These are phyloP conservation scores for Pseudolaguvia tuberculata DNA, from an alignment of 2,113 vertebrate species.

Conservation along the genomic window DNA sequence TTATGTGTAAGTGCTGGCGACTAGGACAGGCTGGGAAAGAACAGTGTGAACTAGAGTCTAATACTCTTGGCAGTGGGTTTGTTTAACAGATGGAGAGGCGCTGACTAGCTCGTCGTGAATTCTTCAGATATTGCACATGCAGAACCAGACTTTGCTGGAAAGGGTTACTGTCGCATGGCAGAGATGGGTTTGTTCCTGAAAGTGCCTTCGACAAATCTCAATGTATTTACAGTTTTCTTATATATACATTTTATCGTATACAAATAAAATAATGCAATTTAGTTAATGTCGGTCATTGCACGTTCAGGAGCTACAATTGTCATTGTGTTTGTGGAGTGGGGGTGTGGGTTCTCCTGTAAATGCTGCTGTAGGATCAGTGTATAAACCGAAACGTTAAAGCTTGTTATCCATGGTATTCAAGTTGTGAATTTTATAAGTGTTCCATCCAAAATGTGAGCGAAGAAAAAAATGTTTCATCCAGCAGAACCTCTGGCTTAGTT, in stretches of 20 bases:
- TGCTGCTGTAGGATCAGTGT: slow-evolving; percentile 34
- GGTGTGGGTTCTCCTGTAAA: neutral
- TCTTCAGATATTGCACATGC: slow-evolving; percentile 45
- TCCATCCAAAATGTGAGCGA: no score
- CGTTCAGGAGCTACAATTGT: slow-evolving; percentile 36
- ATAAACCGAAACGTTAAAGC: neutral
- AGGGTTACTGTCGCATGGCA: slow-evolving; percentile 29
- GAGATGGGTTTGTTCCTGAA: slow-evolving; percentile 37
- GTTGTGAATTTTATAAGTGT: no score
- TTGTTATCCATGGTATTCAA: neutral
- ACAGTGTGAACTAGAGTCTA: slow-evolving; percentile 52
- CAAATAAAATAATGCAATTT: neutral
- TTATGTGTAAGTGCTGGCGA: slow-evolving; percentile 43
- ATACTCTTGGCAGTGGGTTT: slow-evolving; percentile 48
- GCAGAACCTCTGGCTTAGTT: no score
- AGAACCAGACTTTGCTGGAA: slow-evolving; percentile 31
- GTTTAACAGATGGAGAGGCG: slow-evolving; percentile 48
- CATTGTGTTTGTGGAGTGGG: neutral
- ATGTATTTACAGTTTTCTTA: neutral
- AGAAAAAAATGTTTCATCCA: no score
- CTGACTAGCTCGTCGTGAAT: slow-evolving; percentile 46
- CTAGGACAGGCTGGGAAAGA: slow-evolving; percentile 52
- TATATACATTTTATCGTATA: no score
- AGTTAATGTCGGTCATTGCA: slow-evolving; percentile 6
- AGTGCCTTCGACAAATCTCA: slow-evolving; percentile 19